phyloP scores from a whole-genome alignment of 2,797 vertebrate species.

The Centroberyx gerrardi region DNA sequence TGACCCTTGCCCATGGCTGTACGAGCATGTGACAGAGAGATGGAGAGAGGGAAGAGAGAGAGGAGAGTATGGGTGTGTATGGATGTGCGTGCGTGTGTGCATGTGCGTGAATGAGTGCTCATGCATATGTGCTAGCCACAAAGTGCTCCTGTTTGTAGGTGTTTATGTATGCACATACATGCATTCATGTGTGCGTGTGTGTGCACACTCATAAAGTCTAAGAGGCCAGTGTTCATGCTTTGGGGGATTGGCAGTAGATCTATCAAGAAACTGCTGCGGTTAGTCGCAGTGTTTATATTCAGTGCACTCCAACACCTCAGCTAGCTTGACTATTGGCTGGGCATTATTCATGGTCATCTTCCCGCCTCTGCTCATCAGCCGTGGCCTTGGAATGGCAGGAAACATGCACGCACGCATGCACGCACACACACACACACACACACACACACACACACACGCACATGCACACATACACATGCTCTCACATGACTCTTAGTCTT shows the following conservation, averaged over 20 bases:
- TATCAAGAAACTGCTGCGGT: conserved; percentile 58
- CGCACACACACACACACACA: background rate
- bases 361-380: conserved; percentile 39
- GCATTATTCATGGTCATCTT: conserved; percentile 62
- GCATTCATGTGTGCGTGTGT: conserved; percentile 46
- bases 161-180: conserved; percentile 68
- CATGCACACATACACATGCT: background rate
- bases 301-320: conserved; percentile 58
- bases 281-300: conserved; percentile 67
- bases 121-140: conserved; percentile 51
- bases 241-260: conserved; percentile 67
- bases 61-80: conserved; percentile 10
- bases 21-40: conserved; percentile 72
- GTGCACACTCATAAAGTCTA: conserved; percentile 59
- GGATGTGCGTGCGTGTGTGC: conserved; percentile 27
- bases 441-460: background rate
- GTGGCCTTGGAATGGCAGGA: conserved; percentile 28
- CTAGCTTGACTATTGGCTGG: conserved; percentile 38
- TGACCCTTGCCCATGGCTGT: conserved; percentile 81
- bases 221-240: conserved; percentile 55
- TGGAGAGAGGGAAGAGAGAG: conserved; percentile 42
- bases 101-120: conserved; percentile 22
- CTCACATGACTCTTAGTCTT: conserved; percentile 20
- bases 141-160: conserved; percentile 61
- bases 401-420: background rate